Evolutionary conservation across 2,797 vertebrate species (phyloP).

Genomic region (Danio kyathit): DNA sequence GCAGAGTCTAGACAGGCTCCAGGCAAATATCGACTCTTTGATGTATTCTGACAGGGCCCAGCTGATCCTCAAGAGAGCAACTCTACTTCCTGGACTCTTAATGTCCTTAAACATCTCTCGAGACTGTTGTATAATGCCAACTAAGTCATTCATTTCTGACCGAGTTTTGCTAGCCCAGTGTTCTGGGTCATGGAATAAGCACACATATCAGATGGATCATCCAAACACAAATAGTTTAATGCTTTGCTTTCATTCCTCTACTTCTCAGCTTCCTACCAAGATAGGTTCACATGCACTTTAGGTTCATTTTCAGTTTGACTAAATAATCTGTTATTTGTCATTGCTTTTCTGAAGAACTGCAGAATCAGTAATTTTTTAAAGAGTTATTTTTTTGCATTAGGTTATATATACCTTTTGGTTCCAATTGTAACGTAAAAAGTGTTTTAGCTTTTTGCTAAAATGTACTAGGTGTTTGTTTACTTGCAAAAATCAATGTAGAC

Average conservation of each 20-base stretch:
- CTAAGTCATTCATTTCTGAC: conserved; percentile 23
- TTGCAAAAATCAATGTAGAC: conserved; percentile 7
- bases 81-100: conserved; percentile 34
- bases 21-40: conserved; percentile 45
- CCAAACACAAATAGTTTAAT: neutral
- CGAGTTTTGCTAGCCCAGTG: neutral
- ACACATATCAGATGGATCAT: conserved; percentile 12
- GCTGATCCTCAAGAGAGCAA: conserved; percentile 42
- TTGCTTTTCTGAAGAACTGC: neutral
- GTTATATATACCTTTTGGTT: neutral
- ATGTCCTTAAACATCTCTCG: conserved; percentile 37
- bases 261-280: neutral
- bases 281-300: neutral
- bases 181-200: conserved; percentile 6
- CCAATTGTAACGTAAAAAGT: neutral
- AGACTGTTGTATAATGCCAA: conserved; percentile 29
- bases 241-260: too few species aligned
- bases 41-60: conserved; percentile 51
- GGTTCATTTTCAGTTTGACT: too few species aligned
- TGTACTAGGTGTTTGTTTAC: neutral
- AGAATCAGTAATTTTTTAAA: neutral
- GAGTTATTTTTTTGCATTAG: neutral
- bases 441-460: neutral
- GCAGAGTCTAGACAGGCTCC: conserved; percentile 42
- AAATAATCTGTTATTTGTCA: neutral